Percentiles rank a stretch among this genome's conserved stretches.
Conservation (phyloP, 2,797 vertebrate genomes). For the Glossophaga mutica region DNA sequence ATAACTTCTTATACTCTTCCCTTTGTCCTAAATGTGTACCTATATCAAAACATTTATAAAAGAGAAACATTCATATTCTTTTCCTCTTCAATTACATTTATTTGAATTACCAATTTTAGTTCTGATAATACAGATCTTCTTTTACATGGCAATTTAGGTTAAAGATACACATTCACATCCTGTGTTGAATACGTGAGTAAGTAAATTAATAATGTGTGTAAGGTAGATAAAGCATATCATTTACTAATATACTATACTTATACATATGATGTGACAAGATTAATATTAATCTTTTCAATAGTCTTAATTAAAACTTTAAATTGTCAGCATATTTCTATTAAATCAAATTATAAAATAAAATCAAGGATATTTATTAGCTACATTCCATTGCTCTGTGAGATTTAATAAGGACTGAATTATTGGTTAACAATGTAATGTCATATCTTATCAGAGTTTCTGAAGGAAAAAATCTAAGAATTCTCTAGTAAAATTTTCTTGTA, state of each 20-base stretch:
- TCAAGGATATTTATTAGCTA: background rate
- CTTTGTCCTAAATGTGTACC: rapidly evolving
- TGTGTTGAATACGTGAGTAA: background rate
- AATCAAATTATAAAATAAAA: background rate
- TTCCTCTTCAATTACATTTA: background rate
- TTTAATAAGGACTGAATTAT: background rate
- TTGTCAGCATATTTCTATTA: background rate
- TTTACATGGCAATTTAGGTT: background rate
- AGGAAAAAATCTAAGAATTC: background rate
- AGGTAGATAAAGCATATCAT: background rate
- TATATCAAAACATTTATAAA: background rate
- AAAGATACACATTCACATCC: background rate
- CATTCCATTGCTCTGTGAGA: background rate
- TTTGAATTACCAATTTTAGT: background rate
- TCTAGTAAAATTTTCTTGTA: background rate
- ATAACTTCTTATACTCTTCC: background rate
- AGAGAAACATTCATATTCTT: background rate
- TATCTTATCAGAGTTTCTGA: background rate
- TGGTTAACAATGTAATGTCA: background rate
- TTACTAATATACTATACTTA: background rate
- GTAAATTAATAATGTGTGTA: background rate
- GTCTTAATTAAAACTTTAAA: background rate
- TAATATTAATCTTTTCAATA: background rate
- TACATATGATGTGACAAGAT: background rate
- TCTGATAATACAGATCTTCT: background rate